Conservation (phyloP, 1,140 invertebrate genomes). For the Brachionus asplanchnoidis region DNA sequence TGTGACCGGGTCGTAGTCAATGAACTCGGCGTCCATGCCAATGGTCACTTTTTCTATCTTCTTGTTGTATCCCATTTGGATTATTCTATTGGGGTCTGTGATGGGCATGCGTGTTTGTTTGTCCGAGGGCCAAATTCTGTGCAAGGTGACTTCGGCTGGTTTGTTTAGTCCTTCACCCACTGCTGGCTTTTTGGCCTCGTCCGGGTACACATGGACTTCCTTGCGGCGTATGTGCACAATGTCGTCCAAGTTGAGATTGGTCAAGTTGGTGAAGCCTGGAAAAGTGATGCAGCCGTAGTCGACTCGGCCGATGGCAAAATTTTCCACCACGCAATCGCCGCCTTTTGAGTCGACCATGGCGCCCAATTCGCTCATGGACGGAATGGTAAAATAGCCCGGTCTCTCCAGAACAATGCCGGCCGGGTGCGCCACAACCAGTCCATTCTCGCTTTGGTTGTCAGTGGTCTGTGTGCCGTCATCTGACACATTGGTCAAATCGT, state of each 20-base stretch:
- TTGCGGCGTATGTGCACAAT: slow-evolving; percentile 65
- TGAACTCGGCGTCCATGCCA: slow-evolving; percentile 79
- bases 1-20: slow-evolving; percentile 87
- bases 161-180: slow-evolving; percentile 82
- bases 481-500: slow-evolving; percentile 25
- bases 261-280: slow-evolving; percentile 72
- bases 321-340: slow-evolving; percentile 75
- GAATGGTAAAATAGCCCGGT: slow-evolving; percentile 73
- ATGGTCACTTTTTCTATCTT: slow-evolving; percentile 76
- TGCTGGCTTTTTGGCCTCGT: slow-evolving; percentile 67
- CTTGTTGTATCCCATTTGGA: slow-evolving; percentile 77
- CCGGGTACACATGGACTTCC: slow-evolving; percentile 66
- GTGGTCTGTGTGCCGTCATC: not conserved
- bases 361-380: slow-evolving; percentile 69
- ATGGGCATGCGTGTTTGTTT: slow-evolving; percentile 75
- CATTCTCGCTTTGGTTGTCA: not conserved
- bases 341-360: slow-evolving; percentile 62
- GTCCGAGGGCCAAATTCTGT: slow-evolving; percentile 87
- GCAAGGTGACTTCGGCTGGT: slow-evolving; percentile 80
- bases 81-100: slow-evolving; percentile 70
- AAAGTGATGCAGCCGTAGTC: slow-evolving; percentile 90
- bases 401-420: slow-evolving; percentile 23
- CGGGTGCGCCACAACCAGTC: not conserved
- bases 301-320: slow-evolving; percentile 79
- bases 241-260: slow-evolving; percentile 79